phyloP scores from a whole-genome alignment of 2,888 invertebrate species.

The Andrena minutula region DNA sequence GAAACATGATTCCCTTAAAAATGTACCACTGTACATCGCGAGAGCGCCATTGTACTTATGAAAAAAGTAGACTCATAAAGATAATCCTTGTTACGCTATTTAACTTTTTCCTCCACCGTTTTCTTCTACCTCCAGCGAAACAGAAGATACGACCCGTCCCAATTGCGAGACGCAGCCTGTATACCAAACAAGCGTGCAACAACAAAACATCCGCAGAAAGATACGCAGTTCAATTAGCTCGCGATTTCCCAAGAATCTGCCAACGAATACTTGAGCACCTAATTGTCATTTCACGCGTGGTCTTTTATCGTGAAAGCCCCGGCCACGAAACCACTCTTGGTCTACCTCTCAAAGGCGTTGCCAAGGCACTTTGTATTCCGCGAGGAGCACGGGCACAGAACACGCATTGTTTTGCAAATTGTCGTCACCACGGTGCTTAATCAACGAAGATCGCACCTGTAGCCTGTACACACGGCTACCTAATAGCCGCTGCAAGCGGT shows the following conservation, averaged over 20 bases:
- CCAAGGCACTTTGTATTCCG: slow-evolving; percentile 65
- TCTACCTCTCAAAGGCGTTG: slow-evolving; percentile 64
- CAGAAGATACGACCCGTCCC: background rate
- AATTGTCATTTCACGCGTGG: slow-evolving; percentile 63
- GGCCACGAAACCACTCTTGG: slow-evolving; percentile 36
- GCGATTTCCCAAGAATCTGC: slow-evolving; percentile 55
- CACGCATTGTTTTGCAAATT: slow-evolving; percentile 69
- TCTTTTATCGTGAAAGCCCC: slow-evolving; percentile 58
- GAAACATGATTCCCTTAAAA: background rate
- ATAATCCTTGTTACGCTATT: background rate
- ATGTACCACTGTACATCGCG: background rate
- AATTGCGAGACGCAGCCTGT: background rate
- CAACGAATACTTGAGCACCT: slow-evolving; percentile 44
- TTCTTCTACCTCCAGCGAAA: background rate
- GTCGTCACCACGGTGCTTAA: slow-evolving; percentile 52
- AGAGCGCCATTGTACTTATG: background rate
- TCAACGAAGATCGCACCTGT: slow-evolving; percentile 60
- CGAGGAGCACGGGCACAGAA: slow-evolving; percentile 37
- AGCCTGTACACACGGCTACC: slow-evolving; percentile 26
- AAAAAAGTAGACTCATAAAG: background rate
- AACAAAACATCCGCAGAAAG: slow-evolving; percentile 8
- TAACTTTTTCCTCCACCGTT: background rate
- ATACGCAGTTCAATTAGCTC: slow-evolving; percentile 50
- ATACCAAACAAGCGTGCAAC: background rate
- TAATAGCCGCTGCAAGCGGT: slow-evolving; percentile 36